Evolutionary conservation across 2,888 invertebrate genomes (phyloP).

Genomic region (Platerodrilus igneus): DNA sequence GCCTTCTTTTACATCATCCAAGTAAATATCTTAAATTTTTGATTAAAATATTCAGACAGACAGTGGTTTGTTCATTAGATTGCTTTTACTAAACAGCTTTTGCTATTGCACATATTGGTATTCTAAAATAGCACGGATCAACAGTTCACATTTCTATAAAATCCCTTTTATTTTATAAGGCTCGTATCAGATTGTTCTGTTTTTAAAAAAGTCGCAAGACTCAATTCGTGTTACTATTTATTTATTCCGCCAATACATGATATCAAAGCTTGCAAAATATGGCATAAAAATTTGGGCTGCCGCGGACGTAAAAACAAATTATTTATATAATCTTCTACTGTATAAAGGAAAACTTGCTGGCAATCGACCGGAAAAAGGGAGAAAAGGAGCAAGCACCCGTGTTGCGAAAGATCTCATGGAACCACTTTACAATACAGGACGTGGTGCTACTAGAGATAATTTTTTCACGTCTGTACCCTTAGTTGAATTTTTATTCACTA

Average conservation of each 20-base stretch:
- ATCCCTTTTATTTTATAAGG: too few species aligned
- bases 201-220: too few species aligned
- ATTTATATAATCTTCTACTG: constrained; percentile 12
- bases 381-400: constrained; percentile 32
- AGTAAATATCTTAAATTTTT: too few species aligned
- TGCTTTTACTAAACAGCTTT: too few species aligned
- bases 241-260: constrained; percentile 17
- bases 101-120: too few species aligned
- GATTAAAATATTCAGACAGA: too few species aligned
- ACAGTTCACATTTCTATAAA: too few species aligned
- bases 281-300: constrained; percentile 14
- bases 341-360: constrained; percentile 27
- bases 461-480: constrained; percentile 27
- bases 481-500: constrained; percentile 23
- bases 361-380: constrained; percentile 27
- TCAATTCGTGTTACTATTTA: too few species aligned
- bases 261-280: constrained; percentile 16
- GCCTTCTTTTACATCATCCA: too few species aligned
- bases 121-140: too few species aligned
- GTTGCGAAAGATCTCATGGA: constrained; percentile 31
- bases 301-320: constrained; percentile 9
- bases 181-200: too few species aligned
- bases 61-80: too few species aligned
- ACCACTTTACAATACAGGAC: constrained; percentile 27
- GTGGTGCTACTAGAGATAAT: constrained; percentile 29